phyloP scores from a whole-genome alignment of 1,140 invertebrate species.

The Melipona quadrifasciata region DNA sequence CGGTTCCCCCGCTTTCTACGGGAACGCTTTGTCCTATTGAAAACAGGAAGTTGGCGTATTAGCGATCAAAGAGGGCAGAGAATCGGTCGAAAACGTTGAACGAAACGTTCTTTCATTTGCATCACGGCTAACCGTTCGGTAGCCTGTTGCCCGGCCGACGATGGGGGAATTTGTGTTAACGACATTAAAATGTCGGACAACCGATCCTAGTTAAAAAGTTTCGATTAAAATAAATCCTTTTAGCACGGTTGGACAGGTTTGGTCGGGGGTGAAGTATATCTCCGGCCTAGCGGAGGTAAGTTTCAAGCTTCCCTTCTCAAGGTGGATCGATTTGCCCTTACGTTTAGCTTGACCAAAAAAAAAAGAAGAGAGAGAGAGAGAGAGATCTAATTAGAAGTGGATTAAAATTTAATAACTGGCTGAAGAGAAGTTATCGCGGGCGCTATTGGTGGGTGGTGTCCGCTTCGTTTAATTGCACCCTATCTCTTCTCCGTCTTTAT shows the following conservation, averaged over 20 bases:
- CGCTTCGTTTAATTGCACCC: conserved; percentile 74
- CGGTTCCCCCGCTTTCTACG: neutral
- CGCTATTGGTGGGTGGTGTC: conserved; percentile 71
- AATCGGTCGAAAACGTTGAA: conserved; percentile 18
- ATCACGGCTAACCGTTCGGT: neutral
- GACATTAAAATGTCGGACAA: conserved; percentile 74
- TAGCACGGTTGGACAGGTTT: conserved; percentile 31
- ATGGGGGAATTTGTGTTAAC: conserved; percentile 56
- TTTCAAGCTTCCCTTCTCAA: conserved; percentile 31
- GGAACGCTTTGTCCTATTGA: conserved; percentile 28
- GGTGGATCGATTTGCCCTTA: conserved; percentile 50
- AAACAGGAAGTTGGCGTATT: conserved; percentile 41
- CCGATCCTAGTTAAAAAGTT: conserved; percentile 76
- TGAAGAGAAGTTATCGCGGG: conserved; percentile 72
- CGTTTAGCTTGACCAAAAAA: conserved; percentile 71
- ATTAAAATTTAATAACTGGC: conserved; percentile 78
- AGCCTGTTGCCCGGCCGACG: neutral
- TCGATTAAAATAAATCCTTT: conserved; percentile 77
- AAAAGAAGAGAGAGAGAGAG: no score
- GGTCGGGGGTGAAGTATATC: conserved; percentile 7
- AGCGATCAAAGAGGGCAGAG: conserved; percentile 22
- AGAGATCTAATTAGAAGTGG: conserved; percentile 78
- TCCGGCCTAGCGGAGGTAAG: neutral
- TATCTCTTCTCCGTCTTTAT: conserved; percentile 36
- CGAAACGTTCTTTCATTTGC: conserved; percentile 3